Percentiles rank a stretch among this genome's conserved stretches.
phyloP scores from a whole-genome alignment of 2,797 vertebrate genomes.

The Gobionotothen gibberifrons region DNA sequence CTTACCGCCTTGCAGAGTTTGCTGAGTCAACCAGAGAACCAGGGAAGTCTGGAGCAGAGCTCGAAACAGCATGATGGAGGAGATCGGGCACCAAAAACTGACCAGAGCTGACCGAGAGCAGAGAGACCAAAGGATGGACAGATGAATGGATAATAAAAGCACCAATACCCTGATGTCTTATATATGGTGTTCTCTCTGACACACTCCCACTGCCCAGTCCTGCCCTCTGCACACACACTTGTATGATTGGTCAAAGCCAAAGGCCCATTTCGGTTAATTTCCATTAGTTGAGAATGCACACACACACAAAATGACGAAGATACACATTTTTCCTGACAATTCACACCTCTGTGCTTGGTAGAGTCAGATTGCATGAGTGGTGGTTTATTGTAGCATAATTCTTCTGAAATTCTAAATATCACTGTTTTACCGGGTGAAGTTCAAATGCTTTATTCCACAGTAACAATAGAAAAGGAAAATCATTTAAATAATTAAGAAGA shows the following conservation, averaged over 20 bases:
- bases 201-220: constrained; percentile 66
- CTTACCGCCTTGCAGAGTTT: constrained; percentile 86
- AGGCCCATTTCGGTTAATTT: constrained; percentile 28
- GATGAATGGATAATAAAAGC: constrained; percentile 16
- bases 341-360: background rate
- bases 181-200: constrained; percentile 66
- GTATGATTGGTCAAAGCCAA: constrained; percentile 25
- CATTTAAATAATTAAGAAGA: too few relatives aligned
- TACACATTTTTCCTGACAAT: background rate
- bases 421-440: background rate
- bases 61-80: constrained; percentile 78
- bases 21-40: constrained; percentile 82
- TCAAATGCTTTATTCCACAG: background rate
- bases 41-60: constrained; percentile 81
- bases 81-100: constrained; percentile 7
- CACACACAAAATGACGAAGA: constrained; percentile 1
- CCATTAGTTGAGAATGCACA: constrained; percentile 11
- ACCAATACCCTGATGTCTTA: constrained; percentile 54
- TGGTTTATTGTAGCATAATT: background rate
- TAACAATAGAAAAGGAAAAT: background rate
- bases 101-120: constrained; percentile 34
- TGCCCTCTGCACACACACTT: constrained; percentile 62
- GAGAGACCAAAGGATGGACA: constrained; percentile 30
- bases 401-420: background rate
- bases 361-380: background rate